These are phyloP conservation scores for Hemistola chrysoprasaria DNA, from an alignment of 2,888 invertebrate species.

Conservation along the genomic window DNA sequence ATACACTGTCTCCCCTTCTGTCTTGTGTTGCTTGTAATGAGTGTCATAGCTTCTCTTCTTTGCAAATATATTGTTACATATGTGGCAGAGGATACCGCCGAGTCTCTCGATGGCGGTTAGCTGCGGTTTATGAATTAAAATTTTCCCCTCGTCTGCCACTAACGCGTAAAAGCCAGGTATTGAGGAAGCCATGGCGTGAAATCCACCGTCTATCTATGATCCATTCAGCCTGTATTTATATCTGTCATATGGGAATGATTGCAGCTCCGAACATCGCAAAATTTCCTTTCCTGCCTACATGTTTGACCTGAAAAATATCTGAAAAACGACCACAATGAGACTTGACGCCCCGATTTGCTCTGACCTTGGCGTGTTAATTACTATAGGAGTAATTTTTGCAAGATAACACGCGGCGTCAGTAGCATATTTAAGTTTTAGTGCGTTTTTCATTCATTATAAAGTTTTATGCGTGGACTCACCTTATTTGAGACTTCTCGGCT, in stretches of 20 bases:
- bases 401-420: slow-evolving; percentile 11
- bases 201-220: slow-evolving; percentile 55
- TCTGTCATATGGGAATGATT: slow-evolving; percentile 55
- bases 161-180: slow-evolving; percentile 17
- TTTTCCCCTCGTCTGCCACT: slow-evolving; percentile 9
- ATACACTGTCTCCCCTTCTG: slow-evolving; percentile 60
- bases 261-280: slow-evolving; percentile 56
- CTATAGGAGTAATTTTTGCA: too few relatives aligned
- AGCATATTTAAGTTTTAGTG: slow-evolving; percentile 7
- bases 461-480: slow-evolving; percentile 18
- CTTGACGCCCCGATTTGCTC: slow-evolving; percentile 18
- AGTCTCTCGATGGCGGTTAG: slow-evolving; percentile 65
- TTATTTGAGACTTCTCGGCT: slow-evolving; percentile 30
- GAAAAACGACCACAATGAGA: slow-evolving; percentile 37
- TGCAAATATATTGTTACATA: slow-evolving; percentile 74
- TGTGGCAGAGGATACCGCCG: slow-evolving; percentile 82
- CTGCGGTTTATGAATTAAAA: slow-evolving; percentile 39
- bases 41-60: slow-evolving; percentile 78
- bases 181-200: slow-evolving; percentile 51
- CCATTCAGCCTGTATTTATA: slow-evolving; percentile 60
- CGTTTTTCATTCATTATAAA: slow-evolving; percentile 24
- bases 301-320: slow-evolving; percentile 48
- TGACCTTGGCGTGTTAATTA: slow-evolving; percentile 27
- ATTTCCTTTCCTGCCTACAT: slow-evolving; percentile 58
- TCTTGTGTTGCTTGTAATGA: slow-evolving; percentile 73